Percentiles rank a stretch among this genome's conserved stretches.
phyloP scores from a whole-genome alignment of 1,140 invertebrate genomes.

The Uloborus diversus region DNA sequence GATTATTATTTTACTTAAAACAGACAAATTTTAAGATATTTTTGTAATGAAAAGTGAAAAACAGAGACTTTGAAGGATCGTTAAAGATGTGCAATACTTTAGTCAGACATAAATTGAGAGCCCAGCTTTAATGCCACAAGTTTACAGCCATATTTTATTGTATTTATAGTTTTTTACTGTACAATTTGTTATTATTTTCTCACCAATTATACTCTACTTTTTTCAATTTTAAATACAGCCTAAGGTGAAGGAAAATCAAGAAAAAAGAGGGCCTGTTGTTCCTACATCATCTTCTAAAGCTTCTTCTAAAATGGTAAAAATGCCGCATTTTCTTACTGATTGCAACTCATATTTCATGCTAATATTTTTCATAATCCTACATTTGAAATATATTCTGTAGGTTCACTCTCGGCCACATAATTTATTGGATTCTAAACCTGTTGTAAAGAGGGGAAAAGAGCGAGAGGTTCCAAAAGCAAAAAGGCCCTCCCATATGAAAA shows the following conservation, averaged over 20 bases:
- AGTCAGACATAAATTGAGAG: too few relatives aligned
- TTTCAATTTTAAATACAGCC: background rate
- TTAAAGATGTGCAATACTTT: too few relatives aligned
- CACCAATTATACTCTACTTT: too few relatives aligned
- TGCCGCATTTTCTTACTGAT: background rate
- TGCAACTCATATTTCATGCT: background rate
- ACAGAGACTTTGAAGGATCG: too few relatives aligned
- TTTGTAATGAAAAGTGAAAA: too few relatives aligned
- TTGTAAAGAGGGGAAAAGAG: slow-evolving; percentile 42
- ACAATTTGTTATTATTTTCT: too few relatives aligned
- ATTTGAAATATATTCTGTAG: background rate
- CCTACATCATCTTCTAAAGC: too few relatives aligned
- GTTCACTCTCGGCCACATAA: background rate
- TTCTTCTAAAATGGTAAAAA: background rate
- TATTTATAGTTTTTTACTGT: too few relatives aligned
- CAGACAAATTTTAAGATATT: too few relatives aligned
- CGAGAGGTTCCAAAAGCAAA: slow-evolving; percentile 28
- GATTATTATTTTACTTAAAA: too few relatives aligned
- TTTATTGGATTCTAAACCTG: slow-evolving; percentile 21
- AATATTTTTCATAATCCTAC: background rate
- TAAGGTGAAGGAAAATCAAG: background rate
- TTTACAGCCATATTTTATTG: too few relatives aligned
- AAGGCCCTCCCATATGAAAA: slow-evolving; percentile 16
- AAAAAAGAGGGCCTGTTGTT: background rate
- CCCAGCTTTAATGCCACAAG: too few relatives aligned